Evolutionary conservation across 1,140 invertebrate genomes (phyloP).

Genomic region (Drosophila burlai): DNA sequence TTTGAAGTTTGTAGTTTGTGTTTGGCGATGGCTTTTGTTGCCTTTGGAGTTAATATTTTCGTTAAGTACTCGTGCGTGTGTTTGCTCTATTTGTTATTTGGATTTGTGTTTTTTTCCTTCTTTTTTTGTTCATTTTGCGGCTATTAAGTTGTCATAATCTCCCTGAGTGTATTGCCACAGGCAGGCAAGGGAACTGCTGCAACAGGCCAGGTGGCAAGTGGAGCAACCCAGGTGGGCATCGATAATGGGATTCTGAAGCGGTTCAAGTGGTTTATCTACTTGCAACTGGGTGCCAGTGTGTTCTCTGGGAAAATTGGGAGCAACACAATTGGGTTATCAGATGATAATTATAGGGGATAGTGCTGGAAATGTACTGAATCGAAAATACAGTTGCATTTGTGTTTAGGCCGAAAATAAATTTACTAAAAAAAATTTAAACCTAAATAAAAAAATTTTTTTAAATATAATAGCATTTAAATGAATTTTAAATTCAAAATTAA

Average conservation of each 20-base stretch:
- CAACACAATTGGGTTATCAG: constrained; percentile 36
- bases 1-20: constrained; percentile 52
- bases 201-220: constrained; percentile 51
- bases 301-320: constrained; percentile 28
- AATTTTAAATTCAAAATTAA: too few relatives aligned
- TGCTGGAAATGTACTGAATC: neutral
- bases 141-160: constrained; percentile 82
- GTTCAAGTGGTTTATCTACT: constrained; percentile 49
- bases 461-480: too few relatives aligned
- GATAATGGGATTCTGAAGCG: constrained; percentile 47
- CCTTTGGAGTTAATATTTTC: constrained; percentile 62
- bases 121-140: constrained; percentile 51
- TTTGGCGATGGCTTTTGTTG: constrained; percentile 44
- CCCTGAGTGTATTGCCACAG: constrained; percentile 50
- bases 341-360: neutral
- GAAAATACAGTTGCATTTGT: neutral
- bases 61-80: constrained; percentile 55
- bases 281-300: constrained; percentile 10
- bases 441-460: neutral
- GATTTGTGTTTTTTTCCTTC: constrained; percentile 36
- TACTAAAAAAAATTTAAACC: neutral
- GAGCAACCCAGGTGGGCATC: constrained; percentile 51
- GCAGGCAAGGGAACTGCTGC: constrained; percentile 4
- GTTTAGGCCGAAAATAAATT: neutral
- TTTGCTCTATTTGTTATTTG: constrained; percentile 75